A percentile compares a stretch with the other conserved stretches of the same genome.
phyloP scores from a whole-genome alignment of 2,797 vertebrate species.

The Valencia hispanica region DNA sequence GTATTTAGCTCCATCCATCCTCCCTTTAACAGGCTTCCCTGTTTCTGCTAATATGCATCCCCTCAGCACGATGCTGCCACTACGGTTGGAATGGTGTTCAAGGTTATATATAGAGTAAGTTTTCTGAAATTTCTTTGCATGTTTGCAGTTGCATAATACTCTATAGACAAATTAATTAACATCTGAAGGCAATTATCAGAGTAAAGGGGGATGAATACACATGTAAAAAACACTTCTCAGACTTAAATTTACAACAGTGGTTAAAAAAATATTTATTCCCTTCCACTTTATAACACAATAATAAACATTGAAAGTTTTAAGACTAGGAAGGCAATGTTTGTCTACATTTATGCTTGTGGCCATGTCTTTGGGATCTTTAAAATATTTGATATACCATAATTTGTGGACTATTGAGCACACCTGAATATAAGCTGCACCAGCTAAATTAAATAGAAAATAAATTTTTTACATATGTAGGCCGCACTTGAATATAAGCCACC shows the following conservation, averaged over 20 bases:
- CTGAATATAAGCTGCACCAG: too few relatives aligned
- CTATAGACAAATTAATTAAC: not conserved
- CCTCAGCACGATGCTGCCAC: not conserved
- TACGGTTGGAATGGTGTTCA: not conserved
- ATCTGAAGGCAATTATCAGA: not conserved
- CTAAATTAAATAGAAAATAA: too few relatives aligned
- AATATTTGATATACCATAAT: conserved; percentile 44
- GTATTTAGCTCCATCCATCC: not conserved
- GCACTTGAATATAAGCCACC: too few relatives aligned
- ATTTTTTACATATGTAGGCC: too few relatives aligned
- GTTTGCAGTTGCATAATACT: not conserved
- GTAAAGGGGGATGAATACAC: not conserved
- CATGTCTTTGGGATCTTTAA: conserved; percentile 37
- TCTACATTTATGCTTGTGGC: conserved; percentile 35
- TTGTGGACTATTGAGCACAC: too few relatives aligned
- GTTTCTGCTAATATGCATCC: not conserved
- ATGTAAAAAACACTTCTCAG: not conserved
- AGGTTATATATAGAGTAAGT: not conserved
- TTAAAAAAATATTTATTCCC: not conserved
- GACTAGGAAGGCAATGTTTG: not conserved
- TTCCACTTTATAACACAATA: not conserved
- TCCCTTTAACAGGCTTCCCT: not conserved
- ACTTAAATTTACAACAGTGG: not conserved
- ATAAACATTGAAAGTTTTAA: not conserved
- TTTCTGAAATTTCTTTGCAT: not conserved